A percentile compares a stretch with the other conserved stretches of the same genome.
phyloP scores from a whole-genome alignment of 92 coral and sea anemone species.

The Chrysogorgia sp. region DNA sequence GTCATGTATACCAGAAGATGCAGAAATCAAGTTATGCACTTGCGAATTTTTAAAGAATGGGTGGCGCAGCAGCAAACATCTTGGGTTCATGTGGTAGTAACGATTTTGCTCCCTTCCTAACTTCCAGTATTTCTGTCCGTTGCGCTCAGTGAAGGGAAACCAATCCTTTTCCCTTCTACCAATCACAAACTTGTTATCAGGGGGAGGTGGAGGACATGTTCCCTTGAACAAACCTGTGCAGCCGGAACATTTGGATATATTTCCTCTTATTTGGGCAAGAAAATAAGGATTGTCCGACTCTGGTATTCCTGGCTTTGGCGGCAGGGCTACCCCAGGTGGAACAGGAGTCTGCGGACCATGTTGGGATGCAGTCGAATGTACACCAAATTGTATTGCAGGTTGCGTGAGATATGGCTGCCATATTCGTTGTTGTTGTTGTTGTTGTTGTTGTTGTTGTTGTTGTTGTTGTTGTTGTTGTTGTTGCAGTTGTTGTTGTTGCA shows the following conservation, averaged over 20 bases:
- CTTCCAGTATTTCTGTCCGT: neutral
- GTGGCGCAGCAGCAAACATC: too few species aligned
- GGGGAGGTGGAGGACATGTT: neutral
- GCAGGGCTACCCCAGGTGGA: conserved; percentile 8
- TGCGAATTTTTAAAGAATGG: too few species aligned
- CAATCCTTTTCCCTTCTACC: conserved; percentile 14
- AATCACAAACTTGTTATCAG: conserved; percentile 32
- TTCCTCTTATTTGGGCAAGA: conserved; percentile 12
- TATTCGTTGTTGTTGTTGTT: too few species aligned
- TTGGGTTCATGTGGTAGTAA: conserved; percentile 1
- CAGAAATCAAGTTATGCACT: too few species aligned
- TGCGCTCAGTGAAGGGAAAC: neutral
- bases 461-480: too few species aligned
- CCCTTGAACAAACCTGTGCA: conserved; percentile 4
- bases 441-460: too few species aligned
- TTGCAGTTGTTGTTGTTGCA: too few species aligned
- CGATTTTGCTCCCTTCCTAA: neutral
- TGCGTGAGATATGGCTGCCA: too few species aligned
- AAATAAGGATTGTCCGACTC: conserved; percentile 20
- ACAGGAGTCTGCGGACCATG: too few species aligned
- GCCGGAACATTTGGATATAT: conserved; percentile 24
- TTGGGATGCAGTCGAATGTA: neutral
- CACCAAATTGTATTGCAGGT: too few species aligned
- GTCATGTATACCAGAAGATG: too few species aligned
- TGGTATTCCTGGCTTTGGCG: conserved; percentile 16